A percentile compares a stretch with the other conserved stretches of the same genome.
Evolutionary conservation across 23 tunicate species (phyloP).

Genomic region (Oikopleura vanhoeffeni): DNA sequence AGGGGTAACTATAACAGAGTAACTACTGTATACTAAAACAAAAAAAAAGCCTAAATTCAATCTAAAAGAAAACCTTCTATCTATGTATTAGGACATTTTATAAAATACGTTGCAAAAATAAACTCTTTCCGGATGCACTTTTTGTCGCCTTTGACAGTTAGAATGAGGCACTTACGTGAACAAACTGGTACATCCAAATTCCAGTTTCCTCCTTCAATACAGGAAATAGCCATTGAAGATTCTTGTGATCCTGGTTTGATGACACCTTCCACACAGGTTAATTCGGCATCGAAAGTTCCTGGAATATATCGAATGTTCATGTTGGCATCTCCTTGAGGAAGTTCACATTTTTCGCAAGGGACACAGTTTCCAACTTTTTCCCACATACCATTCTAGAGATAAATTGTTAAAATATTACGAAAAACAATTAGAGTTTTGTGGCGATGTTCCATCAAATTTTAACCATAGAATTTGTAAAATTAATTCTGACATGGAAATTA

Average conservation of each 20-base stretch:
- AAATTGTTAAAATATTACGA: background rate
- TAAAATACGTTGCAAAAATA: too few species aligned
- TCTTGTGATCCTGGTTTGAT: background rate
- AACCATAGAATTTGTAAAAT: too few species aligned
- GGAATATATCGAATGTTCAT: background rate
- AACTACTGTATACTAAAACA: too few species aligned
- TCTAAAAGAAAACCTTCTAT: too few species aligned
- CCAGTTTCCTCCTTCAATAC: slow-evolving; percentile 5
- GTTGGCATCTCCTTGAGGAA: background rate
- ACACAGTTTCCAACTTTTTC: background rate
- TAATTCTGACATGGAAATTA: too few species aligned
- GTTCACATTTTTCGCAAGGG: background rate
- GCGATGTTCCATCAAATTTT: too few species aligned
- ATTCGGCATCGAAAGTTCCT: background rate
- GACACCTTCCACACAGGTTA: background rate
- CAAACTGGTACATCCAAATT: background rate
- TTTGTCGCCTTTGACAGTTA: too few species aligned
- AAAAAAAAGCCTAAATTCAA: too few species aligned
- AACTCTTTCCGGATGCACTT: too few species aligned
- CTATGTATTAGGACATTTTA: too few species aligned
- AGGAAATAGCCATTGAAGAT: background rate
- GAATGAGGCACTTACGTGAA: background rate
- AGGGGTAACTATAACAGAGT: too few species aligned
- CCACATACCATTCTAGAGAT: background rate
- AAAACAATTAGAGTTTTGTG: too few species aligned